Evolutionary conservation across 64 coral and sea anemone species (phyloP), one percentile per base, ranked within the genome.

Genomic region (Montipora sp.): DNA sequence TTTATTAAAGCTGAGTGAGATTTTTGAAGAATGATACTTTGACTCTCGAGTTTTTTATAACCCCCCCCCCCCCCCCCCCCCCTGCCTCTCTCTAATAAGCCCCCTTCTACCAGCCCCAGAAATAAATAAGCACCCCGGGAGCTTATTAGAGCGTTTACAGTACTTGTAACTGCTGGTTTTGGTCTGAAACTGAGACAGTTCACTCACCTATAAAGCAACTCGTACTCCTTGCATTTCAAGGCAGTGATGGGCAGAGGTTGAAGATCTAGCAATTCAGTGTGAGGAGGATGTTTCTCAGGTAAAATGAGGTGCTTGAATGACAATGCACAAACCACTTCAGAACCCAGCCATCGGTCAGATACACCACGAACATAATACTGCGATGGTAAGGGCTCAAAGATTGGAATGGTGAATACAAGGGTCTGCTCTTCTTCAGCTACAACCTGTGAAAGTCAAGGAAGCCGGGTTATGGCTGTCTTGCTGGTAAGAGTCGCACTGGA

Each of bases 251-350:
- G 98, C 24, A 99, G 81, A 55, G 98, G 98, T 76, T 99, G 98
- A 23, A 99, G 80, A 75, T 99, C 98, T 46, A 99, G 80, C 7
- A 99, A 80, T 51, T 99, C 98, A 20, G 94, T 99, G 85, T 99
- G 94, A 6, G 98, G 98, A 2, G 98, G 98, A n/a, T 99, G 98
- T 24, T 80, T 95, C 45, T 99, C 98, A 1, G 98, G 98, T 44
- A 99, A 78, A 43, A 99, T 99, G 46, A 99, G 84, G 20, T 99
- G 98, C 16, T 99, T 89, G 89, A 99, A 99, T 0, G 98, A 99
- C 58, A 99, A 89, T 10, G 98, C 98, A 13, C 98, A 99, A 11
- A 99, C 94, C 9, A 89, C 90, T 69, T 99, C 98, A 9, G 98
- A 92, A 7, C 88, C 98, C 24, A 99, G 75, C 98, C 98, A 99